A percentile compares a stretch with the other conserved stretches of the same genome.
phyloP scores from a whole-genome alignment of 2,888 invertebrate species.

The Agrenia bidenticulata region DNA sequence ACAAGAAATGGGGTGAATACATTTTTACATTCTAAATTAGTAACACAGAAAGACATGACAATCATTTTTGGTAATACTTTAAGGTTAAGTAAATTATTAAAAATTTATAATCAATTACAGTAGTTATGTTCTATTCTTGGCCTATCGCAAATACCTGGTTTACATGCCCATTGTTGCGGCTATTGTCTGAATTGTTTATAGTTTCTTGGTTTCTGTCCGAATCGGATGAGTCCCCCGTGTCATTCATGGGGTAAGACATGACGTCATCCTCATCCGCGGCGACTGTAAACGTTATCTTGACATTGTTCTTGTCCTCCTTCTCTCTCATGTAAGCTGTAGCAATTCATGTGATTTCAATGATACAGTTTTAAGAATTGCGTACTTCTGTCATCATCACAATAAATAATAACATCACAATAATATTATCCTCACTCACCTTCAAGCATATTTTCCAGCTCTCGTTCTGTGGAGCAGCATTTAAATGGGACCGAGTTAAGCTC shows the following conservation, averaged over 20 bases:
- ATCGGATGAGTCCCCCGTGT: constrained; percentile 5
- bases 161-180: neutral
- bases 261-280: constrained; percentile 42
- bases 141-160: neutral
- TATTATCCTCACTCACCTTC: no score
- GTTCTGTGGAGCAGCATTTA: constrained; percentile 65
- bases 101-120: no score
- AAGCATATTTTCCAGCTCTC: constrained; percentile 68
- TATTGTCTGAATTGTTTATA: neutral
- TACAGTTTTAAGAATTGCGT: no score
- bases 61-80: no score
- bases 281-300: constrained; percentile 49
- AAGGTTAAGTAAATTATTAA: no score
- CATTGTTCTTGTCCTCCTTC: constrained; percentile 40
- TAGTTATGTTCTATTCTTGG: no score
- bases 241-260: neutral
- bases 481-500: constrained; percentile 57
- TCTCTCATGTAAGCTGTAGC: constrained; percentile 29
- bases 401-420: no score
- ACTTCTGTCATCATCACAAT: no score
- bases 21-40: no score
- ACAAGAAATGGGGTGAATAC: no score
- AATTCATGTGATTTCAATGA: no score
- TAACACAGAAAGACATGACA: no score
- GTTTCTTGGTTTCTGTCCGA: neutral